Percentiles rank a stretch among this genome's conserved stretches.
phyloP scores from a whole-genome alignment of 2,113 vertebrate genomes.

The Noctilio leporinus region DNA sequence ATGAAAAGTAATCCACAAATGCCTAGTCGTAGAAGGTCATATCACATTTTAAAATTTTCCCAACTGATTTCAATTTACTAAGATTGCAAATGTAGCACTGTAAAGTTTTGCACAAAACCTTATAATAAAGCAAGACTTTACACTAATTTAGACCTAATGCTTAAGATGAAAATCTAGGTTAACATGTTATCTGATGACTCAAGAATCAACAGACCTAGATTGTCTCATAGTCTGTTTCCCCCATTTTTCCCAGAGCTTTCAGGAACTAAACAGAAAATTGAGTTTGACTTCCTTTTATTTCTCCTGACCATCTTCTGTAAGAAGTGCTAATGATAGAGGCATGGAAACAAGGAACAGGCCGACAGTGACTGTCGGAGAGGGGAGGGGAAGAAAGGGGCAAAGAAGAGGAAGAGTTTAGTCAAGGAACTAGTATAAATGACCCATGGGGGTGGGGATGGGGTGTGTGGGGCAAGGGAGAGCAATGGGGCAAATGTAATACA shows the following conservation, averaged over 20 bases:
- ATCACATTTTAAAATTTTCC: not conserved
- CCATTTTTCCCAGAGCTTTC: not conserved
- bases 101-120: not conserved
- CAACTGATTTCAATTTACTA: not conserved
- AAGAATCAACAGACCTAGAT: not conserved
- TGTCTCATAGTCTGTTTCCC: not conserved
- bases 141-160: not conserved
- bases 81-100: not conserved
- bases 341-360: no score
- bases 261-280: conserved; percentile 3
- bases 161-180: not conserved
- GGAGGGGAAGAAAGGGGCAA: no score
- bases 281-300: not conserved
- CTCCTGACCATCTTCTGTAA: not conserved
- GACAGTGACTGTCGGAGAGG: no score
- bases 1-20: not conserved
- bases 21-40: not conserved
- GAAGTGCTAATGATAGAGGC: not conserved
- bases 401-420: no score
- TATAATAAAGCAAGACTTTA: not conserved
- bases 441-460: no score
- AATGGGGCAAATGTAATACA: no score
- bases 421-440: no score
- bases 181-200: not conserved
- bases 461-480: no score